A percentile compares a stretch with the other conserved stretches of the same genome.
Evolutionary conservation across 2,113 vertebrate genomes (phyloP).

Genomic region (Corydoras maculifer): DNA sequence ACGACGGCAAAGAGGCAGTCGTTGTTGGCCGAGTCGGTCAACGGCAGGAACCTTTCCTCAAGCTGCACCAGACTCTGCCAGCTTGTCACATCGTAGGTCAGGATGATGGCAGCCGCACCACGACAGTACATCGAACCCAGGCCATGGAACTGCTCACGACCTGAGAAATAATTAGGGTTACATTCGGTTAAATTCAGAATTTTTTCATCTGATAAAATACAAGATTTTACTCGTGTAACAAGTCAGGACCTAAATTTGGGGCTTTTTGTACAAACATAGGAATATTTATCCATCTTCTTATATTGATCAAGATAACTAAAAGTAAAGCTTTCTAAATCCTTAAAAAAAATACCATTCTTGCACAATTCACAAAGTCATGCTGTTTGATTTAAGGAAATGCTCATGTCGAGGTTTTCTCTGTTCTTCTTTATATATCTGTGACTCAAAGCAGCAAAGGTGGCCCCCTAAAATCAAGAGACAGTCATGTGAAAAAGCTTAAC

Average conservation of each 20-base stretch:
- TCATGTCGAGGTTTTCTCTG: slow-evolving; percentile 5
- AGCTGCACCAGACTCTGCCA: slow-evolving; percentile 85
- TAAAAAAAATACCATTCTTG: slow-evolving; percentile 10
- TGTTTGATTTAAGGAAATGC: not conserved
- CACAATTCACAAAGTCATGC: slow-evolving; percentile 10
- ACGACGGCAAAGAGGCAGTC: slow-evolving; percentile 89
- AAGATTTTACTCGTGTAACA: too few relatives aligned
- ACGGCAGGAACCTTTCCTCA: slow-evolving; percentile 86
- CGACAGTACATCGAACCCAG: slow-evolving; percentile 95
- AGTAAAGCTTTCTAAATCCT: not conserved
- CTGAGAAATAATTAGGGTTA: slow-evolving; percentile 49
- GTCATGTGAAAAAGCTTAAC: too few relatives aligned
- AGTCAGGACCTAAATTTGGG: too few relatives aligned
- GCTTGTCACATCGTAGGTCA: slow-evolving; percentile 86
- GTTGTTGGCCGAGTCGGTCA: slow-evolving; percentile 81
- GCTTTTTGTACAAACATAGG: too few relatives aligned
- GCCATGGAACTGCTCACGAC: slow-evolving; percentile 92
- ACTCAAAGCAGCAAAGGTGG: not conserved
- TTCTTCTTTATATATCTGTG: not conserved
- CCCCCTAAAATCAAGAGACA: not conserved
- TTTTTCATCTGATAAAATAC: too few relatives aligned
- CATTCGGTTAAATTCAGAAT: too few relatives aligned
- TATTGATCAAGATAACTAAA: not conserved
- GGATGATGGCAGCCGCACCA: slow-evolving; percentile 81
- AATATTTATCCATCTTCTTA: too few relatives aligned